Evolutionary conservation across 2,888 invertebrate genomes (phyloP), one percentile per base, ranked within the genome.

Genomic region (Drosophila aldrichi): DNA sequence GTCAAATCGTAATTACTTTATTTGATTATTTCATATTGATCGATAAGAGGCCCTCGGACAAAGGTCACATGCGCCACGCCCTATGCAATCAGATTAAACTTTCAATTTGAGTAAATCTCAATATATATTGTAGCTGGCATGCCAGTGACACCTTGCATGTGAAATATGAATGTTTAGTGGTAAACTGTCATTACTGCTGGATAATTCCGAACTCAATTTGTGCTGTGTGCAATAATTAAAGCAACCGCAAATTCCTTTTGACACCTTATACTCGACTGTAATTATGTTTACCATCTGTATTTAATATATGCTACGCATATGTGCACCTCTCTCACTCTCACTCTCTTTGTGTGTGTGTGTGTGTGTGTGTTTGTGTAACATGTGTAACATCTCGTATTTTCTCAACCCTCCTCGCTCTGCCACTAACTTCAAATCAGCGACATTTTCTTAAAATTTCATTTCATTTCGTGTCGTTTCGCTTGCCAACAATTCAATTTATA

Each of bases 401-500:
- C 66, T 63, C 12, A 34, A 3, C 46, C 38, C 14, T 8, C 49
- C n/a, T n/a, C 34, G 54, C 55, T 20, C 40, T 49, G 56, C 41
- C 59, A 74, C 60, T 77, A 77, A 81, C 81, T 77, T 77, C 60
- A 70, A 80, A 77, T 79, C 79, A 80, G 59, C 75, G 65, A 70
- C 70, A 76, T 74, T 79, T 82, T 75, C 78, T 72, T 67, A 72
- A 87, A 81, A 82, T 82, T 82, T 80, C 70, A 80, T 88, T 86
- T 88, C 71, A 78, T 75, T 70, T 82, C 78, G 74, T 88, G 88
- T 82, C 78, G 81, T 84, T 81, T 73, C 79, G 79, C 71, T 79
- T 87, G 81, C 79, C 79, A 79, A 81, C 84, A 87, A 81, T 88
- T 88, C 79, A 88, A 86, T 84, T 88, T 83, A 86, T 86, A 82